Percentiles rank a stretch among this genome's conserved stretches.
These are phyloP conservation scores for Hapalemur alaotrensis DNA, from an alignment of 2,797 vertebrate species.

Conservation along the genomic window DNA sequence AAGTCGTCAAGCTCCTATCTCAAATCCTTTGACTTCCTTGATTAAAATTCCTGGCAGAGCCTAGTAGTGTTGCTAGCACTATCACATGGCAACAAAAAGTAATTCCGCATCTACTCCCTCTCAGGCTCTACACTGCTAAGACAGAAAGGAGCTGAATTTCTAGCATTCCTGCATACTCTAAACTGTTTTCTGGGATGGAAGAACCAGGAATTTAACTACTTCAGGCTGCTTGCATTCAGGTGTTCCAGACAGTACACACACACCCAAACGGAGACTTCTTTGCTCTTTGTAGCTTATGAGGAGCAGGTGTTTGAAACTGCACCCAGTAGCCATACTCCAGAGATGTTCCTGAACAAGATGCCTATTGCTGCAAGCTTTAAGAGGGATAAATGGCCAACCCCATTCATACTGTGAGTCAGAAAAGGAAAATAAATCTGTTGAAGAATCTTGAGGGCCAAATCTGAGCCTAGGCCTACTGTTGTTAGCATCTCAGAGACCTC, in stretches of 20 bases:
- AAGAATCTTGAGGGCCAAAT: neutral
- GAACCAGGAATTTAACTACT: neutral
- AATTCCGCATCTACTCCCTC: slow-evolving; percentile 53
- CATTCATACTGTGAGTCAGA: neutral
- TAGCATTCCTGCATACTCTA: neutral
- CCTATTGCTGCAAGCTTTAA: neutral
- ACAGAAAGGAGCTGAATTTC: slow-evolving; percentile 18
- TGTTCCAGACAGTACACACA: neutral
- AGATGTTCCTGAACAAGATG: neutral
- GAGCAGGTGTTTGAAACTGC: neutral
- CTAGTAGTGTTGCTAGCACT: neutral
- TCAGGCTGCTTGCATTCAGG: neutral
- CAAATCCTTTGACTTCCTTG: neutral
- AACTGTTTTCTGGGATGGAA: neutral
- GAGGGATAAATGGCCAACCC: neutral
- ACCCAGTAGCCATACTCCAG: neutral
- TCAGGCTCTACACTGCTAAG: slow-evolving; percentile 50
- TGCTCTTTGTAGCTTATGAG: neutral
- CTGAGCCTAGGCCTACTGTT: slow-evolving; percentile 4
- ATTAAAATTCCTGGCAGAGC: neutral
- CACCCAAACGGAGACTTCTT: neutral
- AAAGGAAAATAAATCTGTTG: slow-evolving; percentile 65
- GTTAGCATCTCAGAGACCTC: neutral
- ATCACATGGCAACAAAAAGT: neutral
- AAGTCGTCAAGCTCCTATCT: neutral